Percentiles rank a stretch among this genome's conserved stretches.
Conservation (phyloP, 2,797 vertebrate genomes). For the Hozukius guyotensis region DNA sequence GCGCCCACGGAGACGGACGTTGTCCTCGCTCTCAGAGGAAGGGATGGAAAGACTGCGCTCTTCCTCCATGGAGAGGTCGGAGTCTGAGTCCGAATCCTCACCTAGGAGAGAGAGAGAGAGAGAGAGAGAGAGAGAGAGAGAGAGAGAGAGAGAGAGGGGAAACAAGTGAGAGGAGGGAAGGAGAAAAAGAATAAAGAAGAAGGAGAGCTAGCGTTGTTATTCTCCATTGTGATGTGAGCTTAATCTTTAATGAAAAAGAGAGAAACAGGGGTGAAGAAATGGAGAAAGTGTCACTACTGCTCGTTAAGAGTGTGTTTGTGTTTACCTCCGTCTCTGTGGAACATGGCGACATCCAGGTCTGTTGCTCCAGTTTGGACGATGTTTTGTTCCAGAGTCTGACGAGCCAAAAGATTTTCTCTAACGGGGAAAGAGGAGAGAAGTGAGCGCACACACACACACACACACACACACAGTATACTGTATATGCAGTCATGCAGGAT, state of each 20-base stretch:
- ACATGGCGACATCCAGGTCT: conserved; percentile 97
- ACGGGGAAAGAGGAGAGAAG: conserved; percentile 40
- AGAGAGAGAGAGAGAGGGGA: background rate
- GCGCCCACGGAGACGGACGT: conserved; percentile 91
- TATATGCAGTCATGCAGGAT: background rate
- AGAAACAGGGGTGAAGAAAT: background rate
- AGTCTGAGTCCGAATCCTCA: conserved; percentile 96
- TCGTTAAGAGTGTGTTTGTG: background rate
- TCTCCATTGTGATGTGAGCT: background rate
- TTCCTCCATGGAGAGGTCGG: conserved; percentile 95
- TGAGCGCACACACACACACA: conserved; percentile 7
- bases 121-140: too few species aligned
- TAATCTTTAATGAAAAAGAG: background rate
- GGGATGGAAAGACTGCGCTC: conserved; percentile 96
- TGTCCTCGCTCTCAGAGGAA: conserved; percentile 97
- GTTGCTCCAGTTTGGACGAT: conserved; percentile 93
- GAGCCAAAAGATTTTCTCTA: conserved; percentile 92
- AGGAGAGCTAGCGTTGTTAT: background rate
- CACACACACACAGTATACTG: background rate
- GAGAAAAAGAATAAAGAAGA: background rate
- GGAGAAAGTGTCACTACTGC: background rate
- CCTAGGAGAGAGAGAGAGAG: conserved; percentile 74
- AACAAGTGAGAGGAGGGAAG: background rate
- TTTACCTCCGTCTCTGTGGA: conserved; percentile 95
- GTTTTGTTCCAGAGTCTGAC: conserved; percentile 91